Evolutionary conservation across 92 coral and sea anemone species (phyloP).

Genomic region (Meandrina meandrites): DNA sequence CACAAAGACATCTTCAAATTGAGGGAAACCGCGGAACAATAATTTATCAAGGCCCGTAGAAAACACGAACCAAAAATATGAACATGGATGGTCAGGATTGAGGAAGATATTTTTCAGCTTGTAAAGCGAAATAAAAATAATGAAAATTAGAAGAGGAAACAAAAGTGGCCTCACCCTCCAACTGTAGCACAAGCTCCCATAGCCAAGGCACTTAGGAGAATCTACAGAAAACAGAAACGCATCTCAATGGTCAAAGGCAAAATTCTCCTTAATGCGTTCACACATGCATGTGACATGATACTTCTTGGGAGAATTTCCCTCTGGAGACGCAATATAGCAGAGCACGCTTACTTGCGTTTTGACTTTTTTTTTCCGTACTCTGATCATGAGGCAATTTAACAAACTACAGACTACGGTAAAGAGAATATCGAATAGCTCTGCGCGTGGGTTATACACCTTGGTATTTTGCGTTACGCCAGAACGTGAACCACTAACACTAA

Average conservation of each 20-base stretch:
- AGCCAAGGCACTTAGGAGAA: slow-evolving; percentile 75
- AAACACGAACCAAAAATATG: no score
- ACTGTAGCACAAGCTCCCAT: slow-evolving; percentile 71
- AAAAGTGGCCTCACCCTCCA: slow-evolving; percentile 57
- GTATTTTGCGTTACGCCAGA: no score
- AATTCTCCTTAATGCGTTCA: not conserved
- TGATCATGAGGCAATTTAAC: no score
- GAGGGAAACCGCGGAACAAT: not conserved
- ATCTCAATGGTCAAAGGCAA: not conserved
- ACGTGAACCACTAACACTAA: no score
- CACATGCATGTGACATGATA: not conserved
- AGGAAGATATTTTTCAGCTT: not conserved
- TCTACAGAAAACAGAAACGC: slow-evolving; percentile 32
- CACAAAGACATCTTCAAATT: not conserved
- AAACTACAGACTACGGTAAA: no score
- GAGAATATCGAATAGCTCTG: no score
- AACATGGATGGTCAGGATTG: no score
- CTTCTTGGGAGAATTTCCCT: not conserved
- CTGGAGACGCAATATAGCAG: not conserved
- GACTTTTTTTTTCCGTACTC: no score
- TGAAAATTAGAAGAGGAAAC: not conserved
- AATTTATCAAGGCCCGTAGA: no score
- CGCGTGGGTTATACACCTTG: no score
- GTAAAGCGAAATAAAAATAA: no score
- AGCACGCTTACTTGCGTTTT: no score